Base-by-base conservation (phyloP, 2,797 vertebrate genomes). In the Argyrosomus regius region DNA sequence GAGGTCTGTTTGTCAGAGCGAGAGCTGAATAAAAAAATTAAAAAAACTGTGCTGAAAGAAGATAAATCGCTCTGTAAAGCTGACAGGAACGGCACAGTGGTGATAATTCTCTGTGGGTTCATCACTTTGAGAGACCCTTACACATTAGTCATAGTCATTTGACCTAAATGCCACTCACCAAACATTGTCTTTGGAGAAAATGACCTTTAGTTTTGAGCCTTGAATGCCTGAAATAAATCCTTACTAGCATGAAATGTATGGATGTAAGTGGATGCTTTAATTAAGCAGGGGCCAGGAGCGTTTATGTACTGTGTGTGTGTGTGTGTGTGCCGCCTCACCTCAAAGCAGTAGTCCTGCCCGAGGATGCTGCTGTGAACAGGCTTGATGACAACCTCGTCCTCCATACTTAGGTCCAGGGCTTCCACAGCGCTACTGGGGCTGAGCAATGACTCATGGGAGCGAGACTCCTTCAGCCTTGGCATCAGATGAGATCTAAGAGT, bases 361-460 rank as follows among this genome's bases (percentile, higher is more conserved):
- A 99, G 96, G 94, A 99, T 99, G 96, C 98, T 99, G 86, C 97
- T 99, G 95, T 99, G 98, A 57, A 99, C 98, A 0, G 98, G 97
- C 85, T 99, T 99, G 94, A 99, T 99, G 88, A 97, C 90, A 80
- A 99, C 98, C 79, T 99, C 97, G 86, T 99, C 98, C 96, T 99
- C 98, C 98, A 99, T 99, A 54, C 98, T 99, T 96, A 99, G 96
- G 95, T 99, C 98, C 95, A 99, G 95, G 74, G 98, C 98, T 94
- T 99, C 98, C 71, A 98, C 98, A 20, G 97, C 98, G 48, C 96
- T 98, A 91, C 97, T 99, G 92, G 98, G 98, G 94, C 97, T 98
- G 94, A 99, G 98, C 95, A 99, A 93, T 88, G 98, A 99, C 95
- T 99, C 98, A 98, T 99, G 98, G 90, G 98, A 99, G 89, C 98